These are phyloP conservation scores for Paramormyrops hopkinsi DNA, from an alignment of 2,797 vertebrate genomes.

Conservation along the genomic window DNA sequence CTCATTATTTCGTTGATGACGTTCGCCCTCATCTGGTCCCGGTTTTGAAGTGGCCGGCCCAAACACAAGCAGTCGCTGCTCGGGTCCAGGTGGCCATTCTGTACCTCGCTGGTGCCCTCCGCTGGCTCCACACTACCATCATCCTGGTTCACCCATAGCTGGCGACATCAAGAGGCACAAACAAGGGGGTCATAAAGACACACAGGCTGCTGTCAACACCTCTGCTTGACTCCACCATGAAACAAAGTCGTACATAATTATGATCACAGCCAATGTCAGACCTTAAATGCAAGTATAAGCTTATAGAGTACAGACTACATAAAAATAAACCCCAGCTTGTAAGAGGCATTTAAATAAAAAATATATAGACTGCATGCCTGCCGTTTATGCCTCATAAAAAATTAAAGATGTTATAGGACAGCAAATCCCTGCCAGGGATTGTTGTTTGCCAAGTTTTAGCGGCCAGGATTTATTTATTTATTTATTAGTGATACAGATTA, in stretches of 20 bases:
- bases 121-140: conserved; percentile 76
- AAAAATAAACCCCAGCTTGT: background rate
- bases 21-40: conserved; percentile 99
- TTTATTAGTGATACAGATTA: background rate
- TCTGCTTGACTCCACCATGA: background rate
- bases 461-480: background rate
- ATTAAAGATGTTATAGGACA: background rate
- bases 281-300: background rate
- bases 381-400: background rate
- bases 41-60: conserved; percentile 87
- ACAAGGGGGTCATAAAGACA: conserved; percentile 4
- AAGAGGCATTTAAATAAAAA: background rate
- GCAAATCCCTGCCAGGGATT: background rate
- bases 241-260: background rate
- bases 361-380: background rate
- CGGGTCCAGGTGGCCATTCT: conserved; percentile 91
- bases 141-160: conserved; percentile 98
- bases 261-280: background rate
- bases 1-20: conserved; percentile 99
- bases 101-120: conserved; percentile 88
- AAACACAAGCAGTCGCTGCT: conserved; percentile 91
- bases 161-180: conserved; percentile 41
- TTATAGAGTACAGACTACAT: background rate
- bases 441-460: background rate
- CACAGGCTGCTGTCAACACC: background rate